phyloP scores from a whole-genome alignment of 2,888 invertebrate species.

The Cheilosia vernalis region DNA sequence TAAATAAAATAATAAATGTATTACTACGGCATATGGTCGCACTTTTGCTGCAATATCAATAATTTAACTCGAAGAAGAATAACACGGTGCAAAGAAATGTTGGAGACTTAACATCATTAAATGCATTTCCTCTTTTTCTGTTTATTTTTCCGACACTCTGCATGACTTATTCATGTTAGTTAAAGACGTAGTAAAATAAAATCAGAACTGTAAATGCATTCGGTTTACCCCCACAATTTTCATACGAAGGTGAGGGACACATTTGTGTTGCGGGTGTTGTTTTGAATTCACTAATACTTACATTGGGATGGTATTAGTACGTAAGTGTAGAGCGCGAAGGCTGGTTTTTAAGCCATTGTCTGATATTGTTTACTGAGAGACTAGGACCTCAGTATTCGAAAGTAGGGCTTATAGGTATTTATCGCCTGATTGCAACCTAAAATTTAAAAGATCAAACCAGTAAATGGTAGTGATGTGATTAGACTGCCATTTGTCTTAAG shows the following conservation, averaged over 20 bases:
- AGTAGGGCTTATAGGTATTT: too few relatives aligned
- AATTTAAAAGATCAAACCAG: too few relatives aligned
- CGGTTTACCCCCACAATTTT: not conserved
- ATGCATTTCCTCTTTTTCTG: conserved; percentile 18
- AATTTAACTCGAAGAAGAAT: conserved; percentile 36
- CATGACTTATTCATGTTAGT: conserved; percentile 4
- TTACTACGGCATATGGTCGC: conserved; percentile 48
- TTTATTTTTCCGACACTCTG: conserved; percentile 14
- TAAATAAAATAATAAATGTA: conserved; percentile 23
- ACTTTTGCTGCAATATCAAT: conserved; percentile 56
- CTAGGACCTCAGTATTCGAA: too few relatives aligned
- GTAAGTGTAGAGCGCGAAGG: too few relatives aligned
- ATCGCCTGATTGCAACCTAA: too few relatives aligned
- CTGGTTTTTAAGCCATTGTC: too few relatives aligned
- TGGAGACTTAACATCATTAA: conserved; percentile 35
- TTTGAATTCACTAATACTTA: too few relatives aligned
- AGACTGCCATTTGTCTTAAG: too few relatives aligned
- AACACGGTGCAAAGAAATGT: not conserved
- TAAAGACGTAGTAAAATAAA: conserved; percentile 2
- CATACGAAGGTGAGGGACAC: not conserved
- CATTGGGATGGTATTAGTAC: too few relatives aligned
- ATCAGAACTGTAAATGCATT: conserved; percentile 3
- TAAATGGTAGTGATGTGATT: too few relatives aligned
- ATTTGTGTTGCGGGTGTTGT: too few relatives aligned
- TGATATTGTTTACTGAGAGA: too few relatives aligned